Conservation (phyloP, 2,113 vertebrate species). For the Sorex fumeus region DNA sequence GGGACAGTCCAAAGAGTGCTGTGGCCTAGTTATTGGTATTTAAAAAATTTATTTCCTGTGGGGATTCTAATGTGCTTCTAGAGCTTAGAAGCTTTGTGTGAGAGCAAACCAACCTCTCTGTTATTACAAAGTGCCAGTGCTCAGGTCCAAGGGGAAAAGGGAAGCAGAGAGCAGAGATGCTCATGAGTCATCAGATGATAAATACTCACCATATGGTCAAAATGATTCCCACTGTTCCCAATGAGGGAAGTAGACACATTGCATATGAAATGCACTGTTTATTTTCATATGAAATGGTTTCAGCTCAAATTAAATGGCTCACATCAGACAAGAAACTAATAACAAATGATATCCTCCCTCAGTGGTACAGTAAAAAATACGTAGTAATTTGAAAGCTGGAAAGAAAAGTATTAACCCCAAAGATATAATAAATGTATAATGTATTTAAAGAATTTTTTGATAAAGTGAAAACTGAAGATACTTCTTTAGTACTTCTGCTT, state of each 20-base stretch:
- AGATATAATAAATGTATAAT: constrained; percentile 88
- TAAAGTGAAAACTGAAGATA: constrained; percentile 88
- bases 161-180: constrained; percentile 84
- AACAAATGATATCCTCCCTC: constrained; percentile 87
- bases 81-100: constrained; percentile 49
- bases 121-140: constrained; percentile 61
- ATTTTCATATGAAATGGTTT: constrained; percentile 88
- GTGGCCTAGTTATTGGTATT: neutral
- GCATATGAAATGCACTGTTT: constrained; percentile 89
- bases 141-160: constrained; percentile 62
- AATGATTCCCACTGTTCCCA: constrained; percentile 84
- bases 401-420: constrained; percentile 90
- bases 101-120: constrained; percentile 61
- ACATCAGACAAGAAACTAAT: constrained; percentile 89
- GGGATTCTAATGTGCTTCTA: constrained; percentile 26
- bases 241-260: constrained; percentile 88
- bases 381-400: constrained; percentile 88
- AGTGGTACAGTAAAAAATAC: constrained; percentile 88
- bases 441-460: constrained; percentile 86
- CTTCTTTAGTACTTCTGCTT: constrained; percentile 81
- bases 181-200: constrained; percentile 83
- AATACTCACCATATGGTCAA: constrained; percentile 88
- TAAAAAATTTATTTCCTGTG: neutral
- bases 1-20: neutral
- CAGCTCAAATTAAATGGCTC: constrained; percentile 90